Base-by-base conservation (phyloP, 2,888 invertebrate genomes). In the Lasioglossum marginatum region DNA sequence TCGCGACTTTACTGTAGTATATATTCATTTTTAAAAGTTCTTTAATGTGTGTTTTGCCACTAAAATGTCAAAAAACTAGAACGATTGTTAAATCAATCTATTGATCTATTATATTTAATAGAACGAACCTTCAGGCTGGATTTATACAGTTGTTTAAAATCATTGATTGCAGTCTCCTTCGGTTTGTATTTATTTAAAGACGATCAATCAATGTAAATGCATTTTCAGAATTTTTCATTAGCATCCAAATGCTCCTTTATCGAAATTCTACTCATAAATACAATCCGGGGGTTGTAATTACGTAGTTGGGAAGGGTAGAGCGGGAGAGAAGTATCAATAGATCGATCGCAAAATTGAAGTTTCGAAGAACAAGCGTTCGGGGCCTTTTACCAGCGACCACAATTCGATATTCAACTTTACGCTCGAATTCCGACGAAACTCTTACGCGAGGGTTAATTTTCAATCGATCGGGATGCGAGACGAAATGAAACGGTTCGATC, bases 371-470 rank as follows among this genome's bases (percentile, higher is more conserved):
- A 52, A 70, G 45, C 68, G 68, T 70, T 31, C 27, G 40, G 37
- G n/a, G 40, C 60, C 37, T 45, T 82, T 74, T 19, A 31, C 40
- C 60, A 52, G 45, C 83, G 57, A 60, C 74, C 60, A 48, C 68
- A 75, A 40, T 68, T 45, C 57, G 75, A 75, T 75, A 82, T 82
- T 31, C 70, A 68, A 75, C 48, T 57, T 77, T n/a, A 34, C 71
- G 31, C 37, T 57, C 52, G 73, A 66, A 57, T 66, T 68, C 73
- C 34, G 66, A 8, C 74, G 74, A 75, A 75, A 82, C 83, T 77
- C 48, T 75, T 82, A 68, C 74, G 48, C 74, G 57, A 60, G 45
- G 74, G 83, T 83, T 83, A 83, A 83, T 77, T 83, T 83, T 73
- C 83, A 43, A 77, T 77, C 83, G 83, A 83, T 76, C 83, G 83